Percentiles rank a stretch among this genome's conserved stretches.
Evolutionary conservation across 2,888 invertebrate species (phyloP).

Genomic region (Diaphora mendica): DNA sequence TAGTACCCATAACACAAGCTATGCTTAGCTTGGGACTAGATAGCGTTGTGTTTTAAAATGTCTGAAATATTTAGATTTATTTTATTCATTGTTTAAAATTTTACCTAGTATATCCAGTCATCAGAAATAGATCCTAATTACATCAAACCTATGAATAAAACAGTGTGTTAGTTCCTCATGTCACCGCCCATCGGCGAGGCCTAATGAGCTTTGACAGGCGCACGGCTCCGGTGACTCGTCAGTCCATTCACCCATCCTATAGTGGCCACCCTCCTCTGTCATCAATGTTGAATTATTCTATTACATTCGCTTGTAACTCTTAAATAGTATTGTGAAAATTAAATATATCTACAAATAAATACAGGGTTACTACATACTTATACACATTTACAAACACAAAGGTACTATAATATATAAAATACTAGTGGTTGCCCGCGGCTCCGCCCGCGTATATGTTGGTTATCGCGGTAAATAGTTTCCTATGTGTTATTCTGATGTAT

Average conservation of each 20-base stretch:
- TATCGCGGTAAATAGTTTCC: too few relatives aligned
- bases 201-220: slow-evolving; percentile 19
- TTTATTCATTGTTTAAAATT: neutral
- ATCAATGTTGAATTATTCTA: neutral
- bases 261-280: neutral
- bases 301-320: neutral
- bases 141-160: neutral
- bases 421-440: too few relatives aligned
- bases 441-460: too few relatives aligned
- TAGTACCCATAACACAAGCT: too few relatives aligned
- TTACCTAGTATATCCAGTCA: neutral
- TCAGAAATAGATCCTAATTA: neutral
- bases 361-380: too few relatives aligned
- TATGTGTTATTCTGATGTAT: too few relatives aligned
- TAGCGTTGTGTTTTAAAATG: too few relatives aligned
- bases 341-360: too few relatives aligned
- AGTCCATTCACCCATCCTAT: neutral
- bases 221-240: slow-evolving; percentile 11
- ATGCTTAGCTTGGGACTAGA: too few relatives aligned
- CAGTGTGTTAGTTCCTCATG: neutral
- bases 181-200: neutral
- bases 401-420: too few relatives aligned
- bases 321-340: neutral
- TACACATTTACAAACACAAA: too few relatives aligned
- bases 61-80: too few relatives aligned